phyloP scores from a whole-genome alignment of 2,797 vertebrate genomes.

The Adelosebastes latens region DNA sequence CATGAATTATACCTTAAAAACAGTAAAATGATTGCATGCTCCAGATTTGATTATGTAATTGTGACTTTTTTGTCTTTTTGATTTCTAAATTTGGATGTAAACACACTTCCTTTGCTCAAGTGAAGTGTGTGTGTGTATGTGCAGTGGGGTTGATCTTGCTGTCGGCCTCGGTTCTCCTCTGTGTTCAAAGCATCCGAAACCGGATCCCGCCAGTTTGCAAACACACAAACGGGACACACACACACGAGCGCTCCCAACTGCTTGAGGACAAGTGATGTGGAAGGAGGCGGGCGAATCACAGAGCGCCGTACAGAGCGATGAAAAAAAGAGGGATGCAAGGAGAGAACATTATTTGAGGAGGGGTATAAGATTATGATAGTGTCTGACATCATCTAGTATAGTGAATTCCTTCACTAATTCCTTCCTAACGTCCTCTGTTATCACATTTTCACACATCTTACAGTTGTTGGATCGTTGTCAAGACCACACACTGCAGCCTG shows the following conservation, averaged over 20 bases:
- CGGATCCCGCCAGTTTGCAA: slow-evolving; percentile 63
- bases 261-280: slow-evolving; percentile 46
- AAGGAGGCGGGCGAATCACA: slow-evolving; percentile 28
- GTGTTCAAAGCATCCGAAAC: slow-evolving; percentile 52
- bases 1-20: neutral
- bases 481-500: slow-evolving; percentile 29
- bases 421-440: neutral
- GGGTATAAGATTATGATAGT: neutral
- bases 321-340: neutral
- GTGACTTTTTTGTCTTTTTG: neutral
- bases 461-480: neutral
- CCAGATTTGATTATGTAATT: neutral
- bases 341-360: neutral
- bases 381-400: neutral
- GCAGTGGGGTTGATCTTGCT: slow-evolving; percentile 10
- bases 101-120: neutral
- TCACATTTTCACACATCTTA: neutral
- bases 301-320: neutral
- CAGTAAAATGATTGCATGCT: neutral
- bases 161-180: slow-evolving; percentile 18
- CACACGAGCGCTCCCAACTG: slow-evolving; percentile 7
- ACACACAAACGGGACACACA: neutral
- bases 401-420: neutral
- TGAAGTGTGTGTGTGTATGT: neutral
- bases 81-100: neutral